phyloP scores from a whole-genome alignment of 1,140 invertebrate species.

The Mya arenaria region DNA sequence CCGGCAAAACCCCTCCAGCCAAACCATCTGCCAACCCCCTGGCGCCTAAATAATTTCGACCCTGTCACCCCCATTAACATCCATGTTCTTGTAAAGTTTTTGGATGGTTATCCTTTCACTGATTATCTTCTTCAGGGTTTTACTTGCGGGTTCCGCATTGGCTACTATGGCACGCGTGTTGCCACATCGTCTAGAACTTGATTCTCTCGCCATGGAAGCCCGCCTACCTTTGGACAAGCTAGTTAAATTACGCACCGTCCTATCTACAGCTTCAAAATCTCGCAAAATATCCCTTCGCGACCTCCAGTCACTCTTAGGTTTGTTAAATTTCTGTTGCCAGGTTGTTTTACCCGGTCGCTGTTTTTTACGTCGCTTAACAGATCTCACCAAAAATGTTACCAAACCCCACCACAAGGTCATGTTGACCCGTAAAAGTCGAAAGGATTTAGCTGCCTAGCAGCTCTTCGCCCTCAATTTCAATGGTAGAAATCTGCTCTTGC shows the following conservation, averaged over 20 bases:
- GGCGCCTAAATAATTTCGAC: no score
- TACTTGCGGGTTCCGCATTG: background rate
- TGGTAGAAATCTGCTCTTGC: slow-evolving; percentile 32
- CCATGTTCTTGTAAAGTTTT: background rate
- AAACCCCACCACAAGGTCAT: slow-evolving; percentile 51
- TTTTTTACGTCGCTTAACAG: slow-evolving; percentile 48
- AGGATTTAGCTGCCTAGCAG: slow-evolving; percentile 7
- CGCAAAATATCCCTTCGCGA: slow-evolving; percentile 15
- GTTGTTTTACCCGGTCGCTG: slow-evolving; percentile 40
- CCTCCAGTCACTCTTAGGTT: slow-evolving; percentile 52
- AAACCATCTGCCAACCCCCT: no score
- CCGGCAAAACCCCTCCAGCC: no score
- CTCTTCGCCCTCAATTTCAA: slow-evolving; percentile 46
- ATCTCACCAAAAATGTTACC: slow-evolving; percentile 40
- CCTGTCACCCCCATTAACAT: slow-evolving; percentile 15
- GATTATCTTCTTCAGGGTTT: slow-evolving; percentile 31
- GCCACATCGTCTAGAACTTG: slow-evolving; percentile 26
- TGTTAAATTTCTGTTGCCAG: slow-evolving; percentile 46
- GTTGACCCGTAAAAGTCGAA: slow-evolving; percentile 23
- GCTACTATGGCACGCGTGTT: background rate
- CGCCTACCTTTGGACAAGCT: slow-evolving; percentile 40
- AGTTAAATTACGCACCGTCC: background rate
- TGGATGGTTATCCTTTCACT: background rate
- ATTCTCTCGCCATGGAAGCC: slow-evolving; percentile 13
- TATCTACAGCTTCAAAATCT: background rate